These are phyloP conservation scores for Galbula dea DNA, from an alignment of 2,113 vertebrate genomes.

Conservation along the genomic window DNA sequence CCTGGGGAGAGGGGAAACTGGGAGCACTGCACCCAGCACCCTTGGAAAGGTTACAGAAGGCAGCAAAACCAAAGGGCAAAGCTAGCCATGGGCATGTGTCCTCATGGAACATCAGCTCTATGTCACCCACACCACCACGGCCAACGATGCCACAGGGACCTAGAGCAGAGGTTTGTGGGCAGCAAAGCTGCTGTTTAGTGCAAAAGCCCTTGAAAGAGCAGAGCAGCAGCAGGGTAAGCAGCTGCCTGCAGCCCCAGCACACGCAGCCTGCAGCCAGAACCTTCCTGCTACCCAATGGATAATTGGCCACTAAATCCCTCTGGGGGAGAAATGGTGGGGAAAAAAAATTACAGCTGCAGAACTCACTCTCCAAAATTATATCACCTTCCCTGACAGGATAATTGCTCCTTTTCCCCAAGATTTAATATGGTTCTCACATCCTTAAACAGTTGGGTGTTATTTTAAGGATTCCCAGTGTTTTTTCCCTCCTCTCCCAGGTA, in stretches of 20 bases:
- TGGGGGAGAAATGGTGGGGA: neutral
- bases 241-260: neutral
- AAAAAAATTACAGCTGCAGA: constrained; percentile 66
- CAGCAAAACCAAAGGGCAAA: neutral
- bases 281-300: constrained; percentile 44
- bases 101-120: fast-evolving
- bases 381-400: constrained; percentile 76
- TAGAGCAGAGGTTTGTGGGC: neutral
- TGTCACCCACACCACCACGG: no score
- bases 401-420: constrained; percentile 76
- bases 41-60: fast-evolving
- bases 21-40: neutral
- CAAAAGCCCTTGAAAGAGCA: neutral
- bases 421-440: constrained; percentile 67
- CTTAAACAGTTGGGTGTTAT: constrained; percentile 62
- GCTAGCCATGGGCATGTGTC: neutral
- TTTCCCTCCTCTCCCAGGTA: neutral
- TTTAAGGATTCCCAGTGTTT: constrained; percentile 56
- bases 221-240: fast-evolving
- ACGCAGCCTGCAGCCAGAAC: neutral
- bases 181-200: neutral
- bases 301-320: constrained; percentile 73
- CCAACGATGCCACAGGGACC: fast-evolving
- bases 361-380: constrained; percentile 73
- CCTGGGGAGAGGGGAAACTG: fast-evolving